Percentiles rank a stretch among this genome's conserved stretches.
phyloP scores from a whole-genome alignment of 2,797 vertebrate genomes.

The Florisuga fusca region DNA sequence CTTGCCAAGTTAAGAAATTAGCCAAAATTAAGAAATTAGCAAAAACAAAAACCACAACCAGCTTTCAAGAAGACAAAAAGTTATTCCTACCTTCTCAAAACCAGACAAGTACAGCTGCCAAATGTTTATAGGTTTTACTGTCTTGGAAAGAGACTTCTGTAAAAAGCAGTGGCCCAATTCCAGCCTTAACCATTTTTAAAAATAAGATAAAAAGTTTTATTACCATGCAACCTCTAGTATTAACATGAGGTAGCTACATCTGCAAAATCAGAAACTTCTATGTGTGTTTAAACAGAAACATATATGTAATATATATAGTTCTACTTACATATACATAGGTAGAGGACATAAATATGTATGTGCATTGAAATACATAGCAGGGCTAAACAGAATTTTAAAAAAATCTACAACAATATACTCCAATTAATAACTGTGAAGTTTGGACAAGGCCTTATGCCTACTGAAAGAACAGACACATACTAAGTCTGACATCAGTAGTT shows the following conservation, averaged over 20 bases:
- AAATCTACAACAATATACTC: not conserved
- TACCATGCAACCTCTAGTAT: not conserved
- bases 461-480: not conserved
- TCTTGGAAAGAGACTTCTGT: not conserved
- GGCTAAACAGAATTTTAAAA: not conserved
- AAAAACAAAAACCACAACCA: not conserved
- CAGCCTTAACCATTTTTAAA: not conserved
- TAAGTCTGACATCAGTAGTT: not conserved
- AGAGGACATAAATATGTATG: not conserved
- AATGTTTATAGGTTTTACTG: not conserved
- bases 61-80: not conserved
- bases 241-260: not conserved
- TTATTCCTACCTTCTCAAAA: not conserved
- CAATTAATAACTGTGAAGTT: too few relatives aligned
- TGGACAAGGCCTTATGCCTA: too few relatives aligned
- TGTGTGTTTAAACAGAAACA: rapidly evolving
- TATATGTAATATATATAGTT: rapidly evolving
- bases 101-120: not conserved
- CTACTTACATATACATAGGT: not conserved
- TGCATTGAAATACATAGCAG: not conserved
- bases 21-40: too few relatives aligned
- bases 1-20: not conserved
- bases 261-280: not conserved
- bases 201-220: not conserved
- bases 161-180: not conserved